Evolutionary conservation across 2,113 vertebrate genomes (phyloP).

Genomic region (Pteronura brasiliensis): DNA sequence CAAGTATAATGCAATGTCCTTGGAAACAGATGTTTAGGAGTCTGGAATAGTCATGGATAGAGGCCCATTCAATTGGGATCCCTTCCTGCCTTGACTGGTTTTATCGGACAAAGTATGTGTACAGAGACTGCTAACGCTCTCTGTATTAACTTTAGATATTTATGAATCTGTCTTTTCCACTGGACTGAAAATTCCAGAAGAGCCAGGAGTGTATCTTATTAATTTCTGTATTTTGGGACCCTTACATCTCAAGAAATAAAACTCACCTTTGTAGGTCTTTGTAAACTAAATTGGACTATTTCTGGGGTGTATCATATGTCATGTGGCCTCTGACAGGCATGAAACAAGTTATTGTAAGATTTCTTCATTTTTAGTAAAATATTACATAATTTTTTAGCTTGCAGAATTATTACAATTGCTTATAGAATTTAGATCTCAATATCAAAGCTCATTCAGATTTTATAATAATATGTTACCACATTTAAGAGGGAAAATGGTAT

Average conservation of each 20-base stretch:
- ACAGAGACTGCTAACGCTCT: background rate
- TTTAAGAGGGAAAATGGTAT: background rate
- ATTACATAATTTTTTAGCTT: background rate
- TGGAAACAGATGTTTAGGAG: background rate
- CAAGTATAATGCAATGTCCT: background rate
- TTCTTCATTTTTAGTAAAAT: constrained; percentile 33
- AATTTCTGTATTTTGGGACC: background rate
- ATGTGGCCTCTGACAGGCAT: background rate
- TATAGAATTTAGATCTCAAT: background rate
- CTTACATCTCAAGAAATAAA: background rate
- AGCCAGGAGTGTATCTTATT: background rate
- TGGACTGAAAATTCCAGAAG: background rate
- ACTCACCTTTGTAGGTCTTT: background rate
- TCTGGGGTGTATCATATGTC: background rate
- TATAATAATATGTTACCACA: background rate
- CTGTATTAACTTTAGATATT: background rate
- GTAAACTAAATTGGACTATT: background rate
- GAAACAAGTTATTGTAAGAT: background rate
- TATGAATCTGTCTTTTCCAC: background rate
- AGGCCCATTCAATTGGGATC: background rate
- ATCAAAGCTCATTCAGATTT: background rate
- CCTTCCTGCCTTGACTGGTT: background rate
- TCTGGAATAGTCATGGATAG: background rate
- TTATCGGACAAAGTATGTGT: background rate
- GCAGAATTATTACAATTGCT: background rate